phyloP scores from a whole-genome alignment of 2,888 invertebrate genomes.

The Noctuana brunneofusca region DNA sequence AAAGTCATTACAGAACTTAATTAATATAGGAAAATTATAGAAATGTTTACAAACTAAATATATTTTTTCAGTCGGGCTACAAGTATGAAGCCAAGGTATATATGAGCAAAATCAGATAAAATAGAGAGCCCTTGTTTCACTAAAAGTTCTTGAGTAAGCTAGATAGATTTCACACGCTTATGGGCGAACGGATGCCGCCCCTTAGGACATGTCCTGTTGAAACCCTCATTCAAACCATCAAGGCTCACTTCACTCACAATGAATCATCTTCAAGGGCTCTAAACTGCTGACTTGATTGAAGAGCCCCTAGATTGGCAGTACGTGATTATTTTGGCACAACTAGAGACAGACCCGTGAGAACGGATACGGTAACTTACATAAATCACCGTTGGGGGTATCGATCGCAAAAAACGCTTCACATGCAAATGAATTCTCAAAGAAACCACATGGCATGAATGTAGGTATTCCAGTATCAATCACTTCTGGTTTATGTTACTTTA shows the following conservation, averaged over 20 bases:
- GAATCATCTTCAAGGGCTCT: conserved; percentile 36
- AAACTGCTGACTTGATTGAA: conserved; percentile 52
- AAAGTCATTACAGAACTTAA: too few species aligned
- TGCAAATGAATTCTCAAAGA: conserved; percentile 18
- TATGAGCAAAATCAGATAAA: not conserved
- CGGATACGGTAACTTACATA: conserved; percentile 53
- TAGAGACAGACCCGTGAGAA: conserved; percentile 59
- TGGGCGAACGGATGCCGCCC: conserved; percentile 51
- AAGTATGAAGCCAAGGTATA: too few species aligned
- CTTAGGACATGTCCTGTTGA: conserved; percentile 56
- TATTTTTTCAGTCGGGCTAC: too few species aligned
- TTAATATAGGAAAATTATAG: too few species aligned
- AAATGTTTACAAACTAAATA: too few species aligned
- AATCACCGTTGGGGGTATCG: conserved; percentile 31
- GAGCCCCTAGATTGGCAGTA: conserved; percentile 51
- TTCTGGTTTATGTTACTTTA: not conserved
- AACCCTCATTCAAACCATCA: conserved; percentile 38
- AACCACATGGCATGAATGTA: not conserved
- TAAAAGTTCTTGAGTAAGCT: conserved; percentile 3
- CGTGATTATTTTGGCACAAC: conserved; percentile 67
- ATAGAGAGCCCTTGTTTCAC: not conserved
- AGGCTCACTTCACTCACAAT: conserved; percentile 39
- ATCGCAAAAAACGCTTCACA: conserved; percentile 25
- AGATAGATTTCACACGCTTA: conserved; percentile 57
- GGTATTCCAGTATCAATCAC: not conserved